Percentiles rank a stretch among this genome's conserved stretches.
These are phyloP conservation scores for Eristalis intricaria DNA, from an alignment of 2,888 invertebrate genomes.

Conservation along the genomic window DNA sequence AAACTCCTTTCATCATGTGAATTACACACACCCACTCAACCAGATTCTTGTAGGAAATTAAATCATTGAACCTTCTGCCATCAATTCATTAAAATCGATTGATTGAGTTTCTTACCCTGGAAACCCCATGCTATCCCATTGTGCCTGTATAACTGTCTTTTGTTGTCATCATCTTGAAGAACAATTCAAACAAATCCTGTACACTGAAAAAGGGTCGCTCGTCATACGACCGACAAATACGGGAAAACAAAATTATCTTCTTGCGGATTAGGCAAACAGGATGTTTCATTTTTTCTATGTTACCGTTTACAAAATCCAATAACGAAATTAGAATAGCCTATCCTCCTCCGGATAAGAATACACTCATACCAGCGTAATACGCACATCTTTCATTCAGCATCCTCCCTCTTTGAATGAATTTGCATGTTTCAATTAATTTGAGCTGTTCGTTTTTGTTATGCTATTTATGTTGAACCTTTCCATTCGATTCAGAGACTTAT, in stretches of 20 bases:
- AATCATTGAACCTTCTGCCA: constrained; percentile 48
- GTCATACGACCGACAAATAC: constrained; percentile 20
- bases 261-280: constrained; percentile 50
- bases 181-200: constrained; percentile 26
- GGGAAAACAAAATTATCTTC: constrained; percentile 53
- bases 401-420: neutral
- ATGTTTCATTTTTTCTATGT: constrained; percentile 32
- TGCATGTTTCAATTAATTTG: constrained; percentile 60
- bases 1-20: constrained; percentile 25
- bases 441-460: constrained; percentile 4
- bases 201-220: constrained; percentile 1
- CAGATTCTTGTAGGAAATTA: constrained; percentile 18
- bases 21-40: constrained; percentile 1
- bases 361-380: neutral
- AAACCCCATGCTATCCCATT: neutral
- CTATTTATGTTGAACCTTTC: neutral
- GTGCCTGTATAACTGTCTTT: neutral
- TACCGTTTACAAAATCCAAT: constrained; percentile 11
- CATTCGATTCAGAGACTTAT: constrained; percentile 5
- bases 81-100: constrained; percentile 57
- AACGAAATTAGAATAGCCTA: constrained; percentile 12
- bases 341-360: neutral
- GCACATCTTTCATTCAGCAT: constrained; percentile 3
- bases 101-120: constrained; percentile 32
- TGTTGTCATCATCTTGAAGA: constrained; percentile 20